Base-by-base conservation (phyloP, 2,888 invertebrate genomes). In the Rhagonycha fulva region DNA sequence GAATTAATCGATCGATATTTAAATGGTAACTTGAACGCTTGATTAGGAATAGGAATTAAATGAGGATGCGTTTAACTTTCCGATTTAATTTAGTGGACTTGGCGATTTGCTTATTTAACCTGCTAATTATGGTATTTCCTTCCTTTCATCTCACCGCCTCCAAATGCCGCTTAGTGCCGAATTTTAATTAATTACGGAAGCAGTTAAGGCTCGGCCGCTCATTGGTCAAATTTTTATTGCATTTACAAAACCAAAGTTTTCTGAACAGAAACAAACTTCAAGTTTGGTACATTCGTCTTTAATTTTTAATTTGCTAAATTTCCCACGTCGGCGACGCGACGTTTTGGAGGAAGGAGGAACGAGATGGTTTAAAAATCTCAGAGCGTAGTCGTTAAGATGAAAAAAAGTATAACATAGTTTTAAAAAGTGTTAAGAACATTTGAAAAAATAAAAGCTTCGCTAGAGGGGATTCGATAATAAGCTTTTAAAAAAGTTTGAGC, bases 401-500 rank as follows among this genome's bases (percentile, higher is more conserved):
- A 81, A 83, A 81, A 86, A 86, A 86, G 86, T 85, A 84, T 85
- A 86, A 86, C 86, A 85, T 85, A 85, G 86, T 86, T 87, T 87
- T 86, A 86, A 87, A 87, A 87, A 87, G 86, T 86, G 86, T 86
- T 86, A 86, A 87, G 86, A 84, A 86, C 84, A 85, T 84, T 85
- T 82, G 85, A 84, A 85, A 83, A 85, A 84, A 83, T 83, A 85
- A 86, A 84, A 83, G 79, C 81, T 77, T 73, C 74, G 78, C 80
- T 82, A 79, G 79, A 80, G 84, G 83, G 82, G 83, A 84, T 85
- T 84, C 86, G 87, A 87, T 88, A 87, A 88, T 88, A 87, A 88
- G 87, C 87, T 88, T 88, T 88, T 87, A 87, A 87, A 88, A 88
- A 87, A 87, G 86, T 86, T 86, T 83, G 76, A 83, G 84, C 85